Conservation (phyloP, 2,113 vertebrate species). For the Cyphomyrus discorhynchus region DNA sequence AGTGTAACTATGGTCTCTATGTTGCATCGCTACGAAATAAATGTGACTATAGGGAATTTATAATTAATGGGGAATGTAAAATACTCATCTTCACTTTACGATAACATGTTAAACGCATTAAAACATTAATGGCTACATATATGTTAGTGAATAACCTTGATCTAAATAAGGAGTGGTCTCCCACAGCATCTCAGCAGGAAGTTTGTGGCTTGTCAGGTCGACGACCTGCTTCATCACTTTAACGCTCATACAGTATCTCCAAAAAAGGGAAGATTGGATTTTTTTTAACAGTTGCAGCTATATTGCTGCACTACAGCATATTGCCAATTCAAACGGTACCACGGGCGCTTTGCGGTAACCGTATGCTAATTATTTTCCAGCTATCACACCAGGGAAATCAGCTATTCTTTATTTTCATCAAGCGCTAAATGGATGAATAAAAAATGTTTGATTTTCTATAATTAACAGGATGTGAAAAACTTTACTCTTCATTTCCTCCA, state of each 20-base stretch:
- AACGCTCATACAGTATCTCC: not conserved
- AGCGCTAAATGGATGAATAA: not conserved
- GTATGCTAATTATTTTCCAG: conserved; percentile 16
- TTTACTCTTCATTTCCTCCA: not conserved
- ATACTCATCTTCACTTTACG: not conserved
- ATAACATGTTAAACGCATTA: not conserved
- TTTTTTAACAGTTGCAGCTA: not conserved
- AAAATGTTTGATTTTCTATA: conserved; percentile 1
- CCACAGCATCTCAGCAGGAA: not conserved
- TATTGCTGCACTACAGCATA: not conserved
- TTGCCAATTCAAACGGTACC: not conserved
- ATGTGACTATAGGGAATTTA: too few species aligned
- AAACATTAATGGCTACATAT: not conserved
- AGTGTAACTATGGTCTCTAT: not conserved
- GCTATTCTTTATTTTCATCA: not conserved
- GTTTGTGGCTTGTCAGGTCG: not conserved
- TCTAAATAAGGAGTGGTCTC: not conserved
- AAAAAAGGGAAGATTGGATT: not conserved
- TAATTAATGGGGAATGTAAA: not conserved
- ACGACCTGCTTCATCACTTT: not conserved
- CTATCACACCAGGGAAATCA: conserved; percentile 6
- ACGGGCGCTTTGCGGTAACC: not conserved
- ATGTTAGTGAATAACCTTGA: not conserved
- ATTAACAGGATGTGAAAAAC: conserved; percentile 1
- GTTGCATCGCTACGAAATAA: not conserved